These are phyloP conservation scores for Halichoerus grypus DNA, from an alignment of 2,113 vertebrate genomes.

Conservation along the genomic window DNA sequence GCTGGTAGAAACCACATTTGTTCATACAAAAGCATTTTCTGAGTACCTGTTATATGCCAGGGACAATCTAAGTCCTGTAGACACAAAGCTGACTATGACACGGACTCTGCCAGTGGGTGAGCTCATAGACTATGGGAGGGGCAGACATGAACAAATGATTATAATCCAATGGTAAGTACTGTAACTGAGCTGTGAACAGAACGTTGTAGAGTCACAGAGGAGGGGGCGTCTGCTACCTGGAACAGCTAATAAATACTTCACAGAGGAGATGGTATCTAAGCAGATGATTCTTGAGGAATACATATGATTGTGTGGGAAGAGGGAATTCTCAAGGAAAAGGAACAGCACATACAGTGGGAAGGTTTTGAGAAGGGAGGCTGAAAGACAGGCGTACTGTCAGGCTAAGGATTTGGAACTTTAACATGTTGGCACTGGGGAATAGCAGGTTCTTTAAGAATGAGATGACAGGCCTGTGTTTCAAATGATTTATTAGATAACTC, in stretches of 20 bases:
- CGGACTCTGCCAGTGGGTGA: too few relatives aligned
- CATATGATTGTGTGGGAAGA: neutral
- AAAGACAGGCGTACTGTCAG: neutral
- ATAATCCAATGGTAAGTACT: neutral
- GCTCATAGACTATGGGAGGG: neutral
- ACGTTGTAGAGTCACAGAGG: neutral
- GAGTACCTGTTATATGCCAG: neutral
- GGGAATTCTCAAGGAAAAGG: neutral
- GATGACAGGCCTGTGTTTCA: neutral
- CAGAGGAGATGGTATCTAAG: neutral
- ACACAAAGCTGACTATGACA: neutral
- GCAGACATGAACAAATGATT: neutral
- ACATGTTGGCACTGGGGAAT: accelerated
- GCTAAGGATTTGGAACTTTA: neutral
- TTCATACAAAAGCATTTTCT: neutral
- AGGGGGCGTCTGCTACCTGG: neutral
- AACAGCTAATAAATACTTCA: neutral
- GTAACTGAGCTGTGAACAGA: neutral
- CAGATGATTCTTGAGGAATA: neutral
- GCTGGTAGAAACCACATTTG: neutral
- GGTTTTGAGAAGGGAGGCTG: neutral
- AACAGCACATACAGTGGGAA: neutral
- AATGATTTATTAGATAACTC: neutral
- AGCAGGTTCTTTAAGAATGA: neutral
- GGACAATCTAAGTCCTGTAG: neutral